phyloP scores from a whole-genome alignment of 2,113 vertebrate species.

The Tetrax tetrax region DNA sequence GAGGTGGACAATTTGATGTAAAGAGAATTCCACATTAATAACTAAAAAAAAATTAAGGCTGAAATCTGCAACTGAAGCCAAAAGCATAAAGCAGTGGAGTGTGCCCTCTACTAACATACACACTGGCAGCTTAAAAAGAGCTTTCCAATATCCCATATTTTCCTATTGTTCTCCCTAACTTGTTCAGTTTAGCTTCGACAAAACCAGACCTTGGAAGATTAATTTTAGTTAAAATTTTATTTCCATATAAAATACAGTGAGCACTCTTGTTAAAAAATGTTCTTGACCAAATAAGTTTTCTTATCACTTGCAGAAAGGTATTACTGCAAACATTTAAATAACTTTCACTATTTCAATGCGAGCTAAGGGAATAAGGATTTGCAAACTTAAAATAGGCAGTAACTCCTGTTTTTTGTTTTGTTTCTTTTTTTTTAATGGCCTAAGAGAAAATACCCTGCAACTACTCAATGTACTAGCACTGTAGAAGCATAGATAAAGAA shows the following conservation, averaged over 20 bases:
- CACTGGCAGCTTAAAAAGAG: neutral
- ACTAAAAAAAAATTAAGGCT: neutral
- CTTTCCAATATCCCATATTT: neutral
- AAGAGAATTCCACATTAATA: neutral
- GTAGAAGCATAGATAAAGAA: neutral
- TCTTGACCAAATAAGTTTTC: conserved; percentile 10
- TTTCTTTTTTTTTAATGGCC: neutral
- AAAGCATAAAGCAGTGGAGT: neutral
- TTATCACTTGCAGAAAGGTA: neutral
- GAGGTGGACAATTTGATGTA: neutral
- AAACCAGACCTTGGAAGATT: neutral
- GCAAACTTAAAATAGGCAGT: neutral
- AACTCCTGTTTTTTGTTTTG: neutral
- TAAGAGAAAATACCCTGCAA: neutral
- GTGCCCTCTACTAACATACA: neutral
- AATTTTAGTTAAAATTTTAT: conserved; percentile 16
- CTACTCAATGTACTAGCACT: neutral
- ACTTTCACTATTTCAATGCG: neutral
- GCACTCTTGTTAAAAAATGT: neutral
- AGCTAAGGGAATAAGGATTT: neutral
- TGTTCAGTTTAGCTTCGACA: neutral
- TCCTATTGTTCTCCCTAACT: neutral
- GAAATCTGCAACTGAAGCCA: neutral
- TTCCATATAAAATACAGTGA: conserved; percentile 23
- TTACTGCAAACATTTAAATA: conserved; percentile 5